Conservation (phyloP, 2,797 vertebrate species). For the Parotocinclus haroldoi region DNA sequence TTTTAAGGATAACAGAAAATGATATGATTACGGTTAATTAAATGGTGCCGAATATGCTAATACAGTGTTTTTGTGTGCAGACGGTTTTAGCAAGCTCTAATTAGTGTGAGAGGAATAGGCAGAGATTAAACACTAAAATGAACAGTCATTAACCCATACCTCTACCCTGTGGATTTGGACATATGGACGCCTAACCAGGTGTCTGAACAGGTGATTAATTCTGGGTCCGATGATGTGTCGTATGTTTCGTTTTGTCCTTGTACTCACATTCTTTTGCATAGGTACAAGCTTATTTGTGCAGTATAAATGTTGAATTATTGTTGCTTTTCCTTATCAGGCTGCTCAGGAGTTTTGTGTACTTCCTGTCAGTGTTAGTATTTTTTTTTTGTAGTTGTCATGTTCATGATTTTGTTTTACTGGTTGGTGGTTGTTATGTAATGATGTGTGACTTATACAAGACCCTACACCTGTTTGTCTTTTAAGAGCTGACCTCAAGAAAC, state of each 20-base stretch:
- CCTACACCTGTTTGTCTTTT: neutral
- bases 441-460: too few relatives aligned
- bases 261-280: slow-evolving; percentile 8
- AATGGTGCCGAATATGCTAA: slow-evolving; percentile 34
- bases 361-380: neutral
- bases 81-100: slow-evolving; percentile 33
- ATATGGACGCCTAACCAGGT: slow-evolving; percentile 2
- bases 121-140: slow-evolving; percentile 37
- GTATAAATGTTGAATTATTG: slow-evolving; percentile 10
- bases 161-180: slow-evolving; percentile 29
- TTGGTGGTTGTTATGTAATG: slow-evolving; percentile 36
- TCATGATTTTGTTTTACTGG: slow-evolving; percentile 20
- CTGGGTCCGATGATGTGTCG: neutral
- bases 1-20: slow-evolving; percentile 42
- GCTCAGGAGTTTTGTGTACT: slow-evolving; percentile 28
- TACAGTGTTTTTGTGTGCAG: slow-evolving; percentile 34
- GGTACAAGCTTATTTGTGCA: neutral
- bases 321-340: neutral
- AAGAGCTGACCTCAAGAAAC: slow-evolving; percentile 14
- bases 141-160: slow-evolving; percentile 37
- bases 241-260: neutral
- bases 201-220: neutral
- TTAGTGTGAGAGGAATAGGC: slow-evolving; percentile 31
- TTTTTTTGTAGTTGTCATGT: slow-evolving; percentile 13
- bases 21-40: slow-evolving; percentile 36